These are phyloP conservation scores for Drosophila melanogaster DNA, from an alignment of 1,140 invertebrate genomes.

Conservation along the genomic window Release_6_plus_ISO1_MT NT_033777.3:5874501-5875000, in stretches of 20 bases:
- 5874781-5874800: constrained; percentile 53
- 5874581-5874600: constrained; percentile 73
- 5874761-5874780: constrained; percentile 38
- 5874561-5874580: constrained; percentile 48
- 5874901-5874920: background rate
- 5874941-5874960: constrained; percentile 80
- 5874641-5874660: constrained; percentile 39
- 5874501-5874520: constrained; percentile 57
- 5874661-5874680: constrained; percentile 76
- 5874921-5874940: constrained; percentile 5
- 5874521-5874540: constrained; percentile 20
- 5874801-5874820: constrained; percentile 82
- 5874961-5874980: constrained; percentile 71
- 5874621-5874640: constrained; percentile 73
- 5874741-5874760: constrained; percentile 1
- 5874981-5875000: constrained; percentile 24
- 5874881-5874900: background rate
- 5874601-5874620: constrained; percentile 75
- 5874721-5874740: constrained; percentile 16
- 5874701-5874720: constrained; percentile 15
- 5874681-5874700: constrained; percentile 75
- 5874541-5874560: constrained; percentile 14
- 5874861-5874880: constrained; percentile 68
- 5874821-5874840: constrained; percentile 83
- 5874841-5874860: constrained; percentile 75